phyloP scores from a whole-genome alignment of 30 jellyfish, hydroid and myxozoan genomes.

The Turritopsis rubra region DNA sequence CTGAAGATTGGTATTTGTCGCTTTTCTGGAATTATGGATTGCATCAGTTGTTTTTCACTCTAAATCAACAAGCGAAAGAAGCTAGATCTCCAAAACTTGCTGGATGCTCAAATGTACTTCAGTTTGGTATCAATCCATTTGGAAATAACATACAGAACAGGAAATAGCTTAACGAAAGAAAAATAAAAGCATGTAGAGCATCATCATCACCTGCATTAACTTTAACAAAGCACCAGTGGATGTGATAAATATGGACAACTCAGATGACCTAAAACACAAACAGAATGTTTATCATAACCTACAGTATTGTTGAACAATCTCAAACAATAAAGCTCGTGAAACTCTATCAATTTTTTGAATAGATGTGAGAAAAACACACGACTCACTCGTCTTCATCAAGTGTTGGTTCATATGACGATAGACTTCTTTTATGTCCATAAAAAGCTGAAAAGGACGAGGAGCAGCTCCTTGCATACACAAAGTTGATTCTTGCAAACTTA shows the following conservation, averaged over 20 bases:
- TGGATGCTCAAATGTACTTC: too few species aligned
- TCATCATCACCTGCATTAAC: conserved; percentile 87
- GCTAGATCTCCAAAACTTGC: too few species aligned
- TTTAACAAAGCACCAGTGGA: conserved; percentile 81
- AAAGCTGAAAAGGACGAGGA: neutral
- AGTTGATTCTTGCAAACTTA: too few species aligned
- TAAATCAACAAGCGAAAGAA: too few species aligned
- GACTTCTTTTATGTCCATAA: conserved; percentile 9
- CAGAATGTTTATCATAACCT: neutral
- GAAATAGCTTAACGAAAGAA: too few species aligned
- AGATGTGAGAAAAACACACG: neutral
- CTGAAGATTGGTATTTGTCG: conserved; percentile 92
- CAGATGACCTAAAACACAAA: conserved; percentile 43
- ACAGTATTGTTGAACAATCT: neutral
- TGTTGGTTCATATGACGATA: neutral
- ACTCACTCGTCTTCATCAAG: conserved; percentile 72
- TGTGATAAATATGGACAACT: conserved; percentile 65
- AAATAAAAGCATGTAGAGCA: too few species aligned
- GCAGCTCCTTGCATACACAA: too few species aligned
- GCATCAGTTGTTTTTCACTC: conserved; percentile 76
- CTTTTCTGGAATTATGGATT: conserved; percentile 69
- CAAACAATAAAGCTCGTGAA: neutral
- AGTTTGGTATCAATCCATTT: too few species aligned
- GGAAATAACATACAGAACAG: too few species aligned
- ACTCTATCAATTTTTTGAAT: too few species aligned